phyloP scores from a whole-genome alignment of 1,140 invertebrate genomes.

The Acromyrmex heyeri region DNA sequence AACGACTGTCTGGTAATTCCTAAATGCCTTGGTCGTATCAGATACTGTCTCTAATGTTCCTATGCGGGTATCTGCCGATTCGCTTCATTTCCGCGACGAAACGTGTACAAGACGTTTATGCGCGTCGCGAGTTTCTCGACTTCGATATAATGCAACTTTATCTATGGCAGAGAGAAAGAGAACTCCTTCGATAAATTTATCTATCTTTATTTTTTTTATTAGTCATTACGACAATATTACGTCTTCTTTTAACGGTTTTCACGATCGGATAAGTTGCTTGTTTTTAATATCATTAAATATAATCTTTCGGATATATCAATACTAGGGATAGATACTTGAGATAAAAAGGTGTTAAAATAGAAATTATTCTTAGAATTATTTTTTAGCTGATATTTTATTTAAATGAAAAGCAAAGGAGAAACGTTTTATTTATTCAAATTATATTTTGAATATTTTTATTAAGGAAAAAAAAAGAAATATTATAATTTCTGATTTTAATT shows the following conservation, averaged over 20 bases:
- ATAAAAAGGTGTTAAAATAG: neutral
- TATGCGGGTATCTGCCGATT: slow-evolving; percentile 78
- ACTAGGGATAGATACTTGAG: neutral
- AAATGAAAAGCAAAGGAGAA: neutral
- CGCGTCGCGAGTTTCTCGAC: slow-evolving; percentile 58
- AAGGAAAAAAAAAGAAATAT: neutral
- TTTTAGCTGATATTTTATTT: neutral
- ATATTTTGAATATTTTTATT: neutral
- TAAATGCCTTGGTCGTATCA: slow-evolving; percentile 66
- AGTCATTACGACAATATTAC: slow-evolving; percentile 10
- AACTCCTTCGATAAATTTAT: neutral
- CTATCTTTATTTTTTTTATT: slow-evolving; percentile 16
- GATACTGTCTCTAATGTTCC: slow-evolving; percentile 80
- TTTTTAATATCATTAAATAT: neutral
- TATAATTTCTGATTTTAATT: neutral
- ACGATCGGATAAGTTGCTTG: neutral
- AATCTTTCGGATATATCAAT: neutral
- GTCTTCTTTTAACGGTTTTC: neutral
- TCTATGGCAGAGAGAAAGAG: slow-evolving; percentile 33
- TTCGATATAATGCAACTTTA: slow-evolving; percentile 62
- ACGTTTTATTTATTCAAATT: too few relatives aligned
- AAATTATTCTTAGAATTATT: neutral
- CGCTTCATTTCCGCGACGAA: slow-evolving; percentile 79
- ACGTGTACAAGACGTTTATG: slow-evolving; percentile 57
- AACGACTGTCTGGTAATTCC: slow-evolving; percentile 75